Evolutionary conservation across 2,888 invertebrate genomes (phyloP).

Genomic region (Scaptomyza polygonia): DNA sequence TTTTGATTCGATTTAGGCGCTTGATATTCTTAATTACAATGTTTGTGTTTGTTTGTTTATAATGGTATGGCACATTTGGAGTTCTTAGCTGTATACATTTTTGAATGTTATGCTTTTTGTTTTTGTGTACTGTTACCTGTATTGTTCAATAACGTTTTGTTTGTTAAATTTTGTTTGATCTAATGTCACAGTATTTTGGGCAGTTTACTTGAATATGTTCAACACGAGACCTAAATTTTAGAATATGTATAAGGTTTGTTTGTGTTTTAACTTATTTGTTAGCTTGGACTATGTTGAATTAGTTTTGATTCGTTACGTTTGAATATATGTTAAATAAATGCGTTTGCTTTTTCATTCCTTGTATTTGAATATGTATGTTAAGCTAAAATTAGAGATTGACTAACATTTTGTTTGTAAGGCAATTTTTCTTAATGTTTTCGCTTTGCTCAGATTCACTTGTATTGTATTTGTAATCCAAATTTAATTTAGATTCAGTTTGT

Average conservation of each 20-base stretch:
- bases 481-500: constrained; percentile 75
- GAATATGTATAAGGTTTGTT: constrained; percentile 14
- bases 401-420: constrained; percentile 76
- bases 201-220: constrained; percentile 46
- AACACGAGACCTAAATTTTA: constrained; percentile 35
- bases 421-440: constrained; percentile 63
- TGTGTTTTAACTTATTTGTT: constrained; percentile 37
- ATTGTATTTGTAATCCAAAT: constrained; percentile 75
- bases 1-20: constrained; percentile 44
- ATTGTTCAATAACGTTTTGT: constrained; percentile 10
- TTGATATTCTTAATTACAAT: constrained; percentile 34
- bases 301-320: constrained; percentile 29
- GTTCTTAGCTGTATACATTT: constrained; percentile 39
- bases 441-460: constrained; percentile 57
- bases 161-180: constrained; percentile 8
- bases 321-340: constrained; percentile 52
- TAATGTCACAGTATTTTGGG: constrained; percentile 59
- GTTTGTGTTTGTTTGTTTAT: constrained; percentile 14
- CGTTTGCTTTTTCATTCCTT: constrained; percentile 54
- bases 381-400: constrained; percentile 72
- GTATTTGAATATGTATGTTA: constrained; percentile 48
- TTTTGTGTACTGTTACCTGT: constrained; percentile 10
- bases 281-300: constrained; percentile 45
- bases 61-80: constrained; percentile 71
- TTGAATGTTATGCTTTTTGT: constrained; percentile 15